Conservation (phyloP, 2,797 vertebrate genomes). For the Melanitta fusca region DNA sequence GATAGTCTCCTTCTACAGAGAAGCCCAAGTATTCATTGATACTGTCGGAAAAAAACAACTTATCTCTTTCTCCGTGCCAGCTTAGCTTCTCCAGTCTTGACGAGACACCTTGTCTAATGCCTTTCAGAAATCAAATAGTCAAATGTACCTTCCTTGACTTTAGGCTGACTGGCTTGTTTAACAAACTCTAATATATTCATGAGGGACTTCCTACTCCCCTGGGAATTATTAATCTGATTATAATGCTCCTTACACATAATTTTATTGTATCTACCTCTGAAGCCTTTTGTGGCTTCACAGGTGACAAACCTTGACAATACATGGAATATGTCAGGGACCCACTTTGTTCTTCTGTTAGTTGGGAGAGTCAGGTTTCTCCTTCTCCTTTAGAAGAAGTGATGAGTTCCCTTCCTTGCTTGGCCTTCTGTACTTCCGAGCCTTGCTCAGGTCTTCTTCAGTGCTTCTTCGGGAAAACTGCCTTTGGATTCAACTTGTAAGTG, state of each 20-base stretch:
- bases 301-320: background rate
- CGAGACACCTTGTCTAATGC: background rate
- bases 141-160: background rate
- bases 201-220: fast-evolving
- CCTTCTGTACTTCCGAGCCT: background rate
- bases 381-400: background rate
- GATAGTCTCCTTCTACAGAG: background rate
- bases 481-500: background rate
- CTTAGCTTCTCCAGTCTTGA: background rate
- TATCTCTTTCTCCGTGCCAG: background rate
- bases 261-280: background rate
- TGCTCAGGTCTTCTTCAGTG: background rate
- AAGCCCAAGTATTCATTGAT: background rate
- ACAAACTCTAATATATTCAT: background rate
- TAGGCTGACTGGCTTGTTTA: background rate
- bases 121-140: background rate
- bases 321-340: background rate
- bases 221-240: background rate
- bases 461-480: background rate
- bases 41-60: background rate
- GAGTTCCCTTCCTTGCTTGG: background rate
- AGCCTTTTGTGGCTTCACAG: background rate
- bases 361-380: background rate
- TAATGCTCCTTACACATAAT: background rate
- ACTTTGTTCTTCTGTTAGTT: background rate